Percentiles rank a stretch among this genome's conserved stretches.
These are phyloP conservation scores for Tyrophagus putrescentiae DNA, from an alignment of 1,140 invertebrate species.

Conservation along the genomic window DNA sequence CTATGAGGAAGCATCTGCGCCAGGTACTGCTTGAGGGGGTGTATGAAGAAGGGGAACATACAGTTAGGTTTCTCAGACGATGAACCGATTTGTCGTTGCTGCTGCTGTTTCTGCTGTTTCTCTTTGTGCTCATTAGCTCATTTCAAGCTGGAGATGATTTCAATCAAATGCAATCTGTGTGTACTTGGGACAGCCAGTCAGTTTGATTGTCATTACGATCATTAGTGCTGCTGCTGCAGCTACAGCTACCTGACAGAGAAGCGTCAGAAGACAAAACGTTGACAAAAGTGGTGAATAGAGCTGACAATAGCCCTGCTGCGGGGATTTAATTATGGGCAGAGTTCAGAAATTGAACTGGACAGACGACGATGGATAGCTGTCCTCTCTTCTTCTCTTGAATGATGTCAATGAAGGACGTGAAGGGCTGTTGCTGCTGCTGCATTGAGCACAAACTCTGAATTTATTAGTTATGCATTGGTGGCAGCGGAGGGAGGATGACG, in stretches of 20 bases:
- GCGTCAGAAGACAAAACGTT: constrained; percentile 7
- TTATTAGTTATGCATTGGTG: constrained; percentile 16
- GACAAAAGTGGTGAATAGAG: constrained; percentile 7
- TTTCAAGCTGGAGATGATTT: no score
- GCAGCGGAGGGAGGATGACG: not conserved
- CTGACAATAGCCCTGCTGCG: no score
- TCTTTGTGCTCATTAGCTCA: not conserved
- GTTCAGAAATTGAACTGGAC: not conserved
- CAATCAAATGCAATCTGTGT: no score
- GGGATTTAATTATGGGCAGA: constrained; percentile 14
- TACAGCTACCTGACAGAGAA: no score
- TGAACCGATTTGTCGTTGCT: no score
- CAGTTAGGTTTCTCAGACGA: no score
- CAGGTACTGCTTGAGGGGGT: not conserved
- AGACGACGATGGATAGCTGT: not conserved
- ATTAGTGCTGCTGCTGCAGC: not conserved
- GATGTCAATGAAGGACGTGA: not conserved
- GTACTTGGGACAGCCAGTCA: not conserved
- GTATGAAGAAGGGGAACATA: not conserved
- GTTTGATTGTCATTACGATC: constrained; percentile 10
- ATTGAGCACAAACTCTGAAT: not conserved
- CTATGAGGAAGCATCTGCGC: constrained; percentile 8
- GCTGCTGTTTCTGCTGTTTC: not conserved
- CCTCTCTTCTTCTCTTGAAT: no score
- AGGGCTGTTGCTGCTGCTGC: not conserved